These are phyloP conservation scores for Cantharis nigra DNA, from an alignment of 2,888 invertebrate genomes.

Conservation along the genomic window DNA sequence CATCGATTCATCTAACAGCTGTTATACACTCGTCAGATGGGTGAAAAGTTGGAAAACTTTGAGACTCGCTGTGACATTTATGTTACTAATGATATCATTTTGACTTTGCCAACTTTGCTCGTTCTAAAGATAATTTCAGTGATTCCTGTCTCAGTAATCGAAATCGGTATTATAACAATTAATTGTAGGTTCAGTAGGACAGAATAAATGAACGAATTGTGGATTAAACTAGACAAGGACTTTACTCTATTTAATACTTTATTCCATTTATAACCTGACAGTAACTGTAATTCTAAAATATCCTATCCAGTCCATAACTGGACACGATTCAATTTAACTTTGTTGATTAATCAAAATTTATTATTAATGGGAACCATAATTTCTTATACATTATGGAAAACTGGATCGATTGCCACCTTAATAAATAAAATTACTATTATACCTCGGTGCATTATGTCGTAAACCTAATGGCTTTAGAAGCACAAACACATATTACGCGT, in stretches of 20 bases:
- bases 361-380: neutral
- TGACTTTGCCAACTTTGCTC: conserved; percentile 43
- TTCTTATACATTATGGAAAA: neutral
- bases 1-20: conserved; percentile 48
- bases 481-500: neutral
- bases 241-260: conserved; percentile 12
- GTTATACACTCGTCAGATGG: conserved; percentile 49
- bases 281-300: conserved; percentile 2
- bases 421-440: neutral
- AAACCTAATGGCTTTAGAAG: neutral
- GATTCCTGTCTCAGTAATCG: conserved; percentile 29
- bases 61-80: conserved; percentile 45
- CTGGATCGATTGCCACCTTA: neutral
- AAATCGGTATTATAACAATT: conserved; percentile 27
- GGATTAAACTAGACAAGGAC: conserved; percentile 15
- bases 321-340: neutral
- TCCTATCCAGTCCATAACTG: neutral
- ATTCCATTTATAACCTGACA: neutral
- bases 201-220: conserved; percentile 27
- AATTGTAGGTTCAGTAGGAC: conserved; percentile 26
- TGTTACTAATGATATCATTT: conserved; percentile 47
- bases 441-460: neutral
- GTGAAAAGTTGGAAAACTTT: conserved; percentile 47
- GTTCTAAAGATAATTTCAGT: conserved; percentile 34
- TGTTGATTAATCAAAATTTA: neutral